Evolutionary conservation across 2,797 vertebrate genomes (phyloP), one percentile per base, ranked within the genome.

Genomic region (Catamblyrhynchus diadema): DNA sequence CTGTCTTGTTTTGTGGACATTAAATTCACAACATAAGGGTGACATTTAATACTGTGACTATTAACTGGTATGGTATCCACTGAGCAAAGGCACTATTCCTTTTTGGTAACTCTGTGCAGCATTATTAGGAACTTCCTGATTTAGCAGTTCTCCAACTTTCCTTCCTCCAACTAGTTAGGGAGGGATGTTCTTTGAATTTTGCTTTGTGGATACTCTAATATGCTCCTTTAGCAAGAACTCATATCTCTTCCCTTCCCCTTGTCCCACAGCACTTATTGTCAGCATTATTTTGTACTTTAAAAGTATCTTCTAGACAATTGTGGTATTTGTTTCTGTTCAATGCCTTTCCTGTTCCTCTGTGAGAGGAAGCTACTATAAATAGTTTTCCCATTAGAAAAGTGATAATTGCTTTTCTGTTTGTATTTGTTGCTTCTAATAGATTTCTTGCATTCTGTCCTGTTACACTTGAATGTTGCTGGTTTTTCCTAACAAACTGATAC

Each of bases 311-410:
- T 81, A 69, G 67, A 54, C 56, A 66, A 33, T 12, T 81, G 67
- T 79, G 30, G 30, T 78, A 8, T 44, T 21, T 75, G 59, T 87
- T 85, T 62, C 57, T 92, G 53, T 89, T 83, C 61, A 44, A 79
- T 92, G 80, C 20, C 41, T 90, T 95, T 91, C 89, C 91, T 88
- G 62, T 93, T 86, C 33, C 23, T 71, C 10, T 50, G 7, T 65
- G 57, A 86, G 62, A 88, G 77, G 91, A 94, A 94, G 33, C 35
- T 69, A 47, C 77, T 94, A 50, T 86, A 77, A 93, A 94, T 94
- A 86, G 33, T 44, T 88, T 74, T 81, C 21, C 75, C 32, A 37
- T 88, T 82, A 77, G 41, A 41, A 70, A 66, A 93, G 73, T 62
- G 72, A 28, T 90, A 90, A 84, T 90, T 93, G 56, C 32, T 77